Percentiles rank a stretch among this genome's conserved stretches.
Conservation (phyloP, 2,888 invertebrate species). For the Tetrapedia diversipes region DNA sequence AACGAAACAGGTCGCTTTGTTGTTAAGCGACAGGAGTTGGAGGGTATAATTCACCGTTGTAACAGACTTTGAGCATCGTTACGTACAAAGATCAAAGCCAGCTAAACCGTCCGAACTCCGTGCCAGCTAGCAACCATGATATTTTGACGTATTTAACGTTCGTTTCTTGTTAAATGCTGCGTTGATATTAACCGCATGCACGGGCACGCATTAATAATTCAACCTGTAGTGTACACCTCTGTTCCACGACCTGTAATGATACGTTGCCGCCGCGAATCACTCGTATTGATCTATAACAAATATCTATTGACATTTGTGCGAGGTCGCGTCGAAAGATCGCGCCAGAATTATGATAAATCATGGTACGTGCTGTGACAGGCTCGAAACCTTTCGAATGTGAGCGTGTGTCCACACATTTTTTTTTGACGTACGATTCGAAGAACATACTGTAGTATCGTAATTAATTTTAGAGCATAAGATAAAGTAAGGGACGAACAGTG, state of each 20-base stretch:
- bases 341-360: conserved; percentile 2
- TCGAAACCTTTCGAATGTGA: background rate
- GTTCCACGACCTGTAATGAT: background rate
- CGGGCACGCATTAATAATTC: conserved; percentile 1
- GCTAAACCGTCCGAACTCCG: conserved; percentile 57
- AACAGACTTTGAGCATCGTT: conserved; percentile 74
- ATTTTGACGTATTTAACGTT: conserved; percentile 63
- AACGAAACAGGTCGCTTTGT: conserved; percentile 70
- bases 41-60: conserved; percentile 75
- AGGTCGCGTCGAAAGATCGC: background rate
- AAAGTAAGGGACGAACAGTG: too few relatives aligned
- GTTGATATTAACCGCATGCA: conserved; percentile 60
- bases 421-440: background rate
- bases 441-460: too few relatives aligned
- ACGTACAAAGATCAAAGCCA: conserved; percentile 79
- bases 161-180: conserved; percentile 46
- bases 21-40: conserved; percentile 76
- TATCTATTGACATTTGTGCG: conserved; percentile 8
- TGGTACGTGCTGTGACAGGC: background rate
- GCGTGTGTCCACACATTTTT: too few relatives aligned
- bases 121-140: conserved; percentile 67
- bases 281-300: background rate
- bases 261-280: conserved; percentile 23
- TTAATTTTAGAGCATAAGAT: too few relatives aligned
- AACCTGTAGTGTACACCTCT: background rate